Conservation (phyloP, 1,140 invertebrate genomes). For the Globodera rostochiensis region DNA sequence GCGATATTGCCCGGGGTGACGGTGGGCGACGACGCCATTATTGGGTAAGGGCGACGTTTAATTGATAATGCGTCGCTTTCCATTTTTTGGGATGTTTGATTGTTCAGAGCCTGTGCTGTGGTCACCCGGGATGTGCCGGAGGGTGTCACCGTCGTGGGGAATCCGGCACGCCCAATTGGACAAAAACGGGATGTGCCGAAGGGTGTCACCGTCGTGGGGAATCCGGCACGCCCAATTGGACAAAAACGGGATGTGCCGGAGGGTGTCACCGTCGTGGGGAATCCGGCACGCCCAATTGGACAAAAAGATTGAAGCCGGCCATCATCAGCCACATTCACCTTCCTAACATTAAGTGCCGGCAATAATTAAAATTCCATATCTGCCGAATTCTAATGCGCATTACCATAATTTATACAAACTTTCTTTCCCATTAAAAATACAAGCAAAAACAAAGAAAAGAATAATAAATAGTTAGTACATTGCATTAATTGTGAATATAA, state of each 20-base stretch:
- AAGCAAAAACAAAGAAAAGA: too few relatives aligned
- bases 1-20: slow-evolving; percentile 57
- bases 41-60: slow-evolving; percentile 31
- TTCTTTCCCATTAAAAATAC: too few relatives aligned
- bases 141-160: slow-evolving; percentile 50
- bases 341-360: too few relatives aligned
- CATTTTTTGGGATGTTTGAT: not conserved
- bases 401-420: too few relatives aligned
- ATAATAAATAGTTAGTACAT: too few relatives aligned
- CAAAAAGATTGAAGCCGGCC: too few relatives aligned
- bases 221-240: slow-evolving; percentile 44
- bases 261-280: not conserved
- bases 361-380: too few relatives aligned
- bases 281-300: too few relatives aligned
- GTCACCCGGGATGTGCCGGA: slow-evolving; percentile 54
- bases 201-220: slow-evolving; percentile 50
- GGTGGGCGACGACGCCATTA: slow-evolving; percentile 52
- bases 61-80: too few relatives aligned
- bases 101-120: slow-evolving; percentile 48
- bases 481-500: too few relatives aligned
- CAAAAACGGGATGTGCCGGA: slow-evolving; percentile 44
- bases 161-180: slow-evolving; percentile 44
- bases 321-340: too few relatives aligned
- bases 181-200: slow-evolving; percentile 44
- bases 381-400: too few relatives aligned